Evolutionary conservation across 2,888 invertebrate species (phyloP), one percentile per base, ranked within the genome.

Genomic region (Dryobota labecula): DNA sequence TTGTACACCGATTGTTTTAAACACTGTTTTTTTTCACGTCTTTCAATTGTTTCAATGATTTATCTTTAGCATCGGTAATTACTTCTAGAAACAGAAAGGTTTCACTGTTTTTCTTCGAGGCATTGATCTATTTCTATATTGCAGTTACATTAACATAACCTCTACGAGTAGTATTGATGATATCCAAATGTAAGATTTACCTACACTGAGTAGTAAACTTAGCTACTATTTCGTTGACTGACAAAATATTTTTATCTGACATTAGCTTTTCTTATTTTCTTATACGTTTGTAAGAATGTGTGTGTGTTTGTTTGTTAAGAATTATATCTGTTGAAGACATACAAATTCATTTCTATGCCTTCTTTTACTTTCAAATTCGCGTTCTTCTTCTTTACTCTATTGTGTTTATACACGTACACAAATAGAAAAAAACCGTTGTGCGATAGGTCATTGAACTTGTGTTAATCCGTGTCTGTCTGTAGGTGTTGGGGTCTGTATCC

Each of bases 401-500:
- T 30, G n/a, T 70, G 57, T 20, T 15, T 3, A 41, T 33, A 2
- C 24, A 24, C 0, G 13, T 11, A n/a, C n/a, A 6, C n/a, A n/a
- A 6, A 1, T 2, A 64, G 56, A n/a, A 27, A 18, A 43, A 45
- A 63, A 4, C 20, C 51, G 36, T 5, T 58, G 47, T 33, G 0
- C 63, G 43, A 36, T 30, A 27, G 20, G 1, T 78, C 27, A 56
- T 53, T 56, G 60, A 36, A 30, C 27, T 15, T 43, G 56, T 78
- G 71, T 80, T 68, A 80, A 79, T 65, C 51, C 47, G 24, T 77
- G 15, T 80, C 36, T 80, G 69, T 80, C 58, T 80, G 18, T 90
- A 92, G 91, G 89, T 91, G 72, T 76, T 83, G 82, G 89, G 84
- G 71, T 83, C 90, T 38, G 70, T 82, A 4, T 81, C 85, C 51